phyloP scores from a whole-genome alignment of 2,888 invertebrate species.

The Drosophila incognita region DNA sequence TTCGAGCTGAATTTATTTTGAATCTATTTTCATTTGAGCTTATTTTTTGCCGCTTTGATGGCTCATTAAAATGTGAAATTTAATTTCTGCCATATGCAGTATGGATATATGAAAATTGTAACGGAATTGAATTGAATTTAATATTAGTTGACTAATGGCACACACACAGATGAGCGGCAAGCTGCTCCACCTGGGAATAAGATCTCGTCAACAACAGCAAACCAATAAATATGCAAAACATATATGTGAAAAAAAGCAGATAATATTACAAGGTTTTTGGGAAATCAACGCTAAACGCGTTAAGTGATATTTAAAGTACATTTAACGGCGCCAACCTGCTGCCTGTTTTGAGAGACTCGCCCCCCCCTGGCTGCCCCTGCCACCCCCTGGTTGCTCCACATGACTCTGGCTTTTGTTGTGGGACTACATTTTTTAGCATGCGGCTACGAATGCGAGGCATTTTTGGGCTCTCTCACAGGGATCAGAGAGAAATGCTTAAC shows the following conservation, averaged over 20 bases:
- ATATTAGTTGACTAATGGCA: slow-evolving; percentile 75
- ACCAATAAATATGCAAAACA: slow-evolving; percentile 71
- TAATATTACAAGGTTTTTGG: slow-evolving; percentile 58
- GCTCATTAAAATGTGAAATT: slow-evolving; percentile 80
- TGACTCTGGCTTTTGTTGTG: slow-evolving; percentile 28
- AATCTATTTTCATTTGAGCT: neutral
- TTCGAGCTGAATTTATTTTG: neutral
- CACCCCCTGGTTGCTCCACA: neutral
- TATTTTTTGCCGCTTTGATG: slow-evolving; percentile 61
- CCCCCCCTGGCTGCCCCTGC: neutral
- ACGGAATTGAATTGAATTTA: slow-evolving; percentile 76
- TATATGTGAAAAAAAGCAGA: slow-evolving; percentile 61
- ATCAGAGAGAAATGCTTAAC: slow-evolving; percentile 53
- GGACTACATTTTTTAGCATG: slow-evolving; percentile 26
- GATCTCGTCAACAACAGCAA: slow-evolving; percentile 8
- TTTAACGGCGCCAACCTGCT: slow-evolving; percentile 60
- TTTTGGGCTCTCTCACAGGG: slow-evolving; percentile 37
- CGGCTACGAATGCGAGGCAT: slow-evolving; percentile 50
- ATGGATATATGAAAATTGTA: slow-evolving; percentile 23
- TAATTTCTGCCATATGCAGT: slow-evolving; percentile 50
- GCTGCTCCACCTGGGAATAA: neutral
- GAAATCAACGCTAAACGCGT: slow-evolving; percentile 77
- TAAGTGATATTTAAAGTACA: slow-evolving; percentile 80
- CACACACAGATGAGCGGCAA: slow-evolving; percentile 9
- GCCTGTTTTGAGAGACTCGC: neutral